Evolutionary conservation across 2,888 invertebrate species (phyloP), one percentile per base, ranked within the genome.

Genomic region (Galeruca laticollis): DNA sequence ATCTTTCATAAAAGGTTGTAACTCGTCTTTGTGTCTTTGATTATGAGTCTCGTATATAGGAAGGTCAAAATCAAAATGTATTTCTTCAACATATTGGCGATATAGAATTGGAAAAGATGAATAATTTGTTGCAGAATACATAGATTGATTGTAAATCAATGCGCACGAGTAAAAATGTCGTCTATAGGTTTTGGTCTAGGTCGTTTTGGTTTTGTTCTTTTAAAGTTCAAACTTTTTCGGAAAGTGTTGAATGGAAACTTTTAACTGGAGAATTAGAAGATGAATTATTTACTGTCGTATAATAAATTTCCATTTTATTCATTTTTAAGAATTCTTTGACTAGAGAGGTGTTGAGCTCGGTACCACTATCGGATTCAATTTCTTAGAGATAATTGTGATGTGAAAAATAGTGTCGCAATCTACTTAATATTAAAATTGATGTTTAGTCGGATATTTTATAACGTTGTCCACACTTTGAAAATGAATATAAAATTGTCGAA

Each of bases 401-500:
- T 6, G 51, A 15, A 51, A 51, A 51, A 20, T 35, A 51, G 4
- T 51, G 51, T 20, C 20, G 0, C 8, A 51, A 9, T 21, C 0
- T 21, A 2, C 2, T 9, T 2, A 21, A 13, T 8, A 4, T 52
- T 13, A 13, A 52, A 26, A 26, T 52, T 9, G 11, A 21, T 10
- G 10, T 21, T 9, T 21, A 21, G 1, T 52, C 26, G 9, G 26
- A 0, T 20, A 59, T 18, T 18, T 60, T 40, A 43, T 60, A 60
- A 8, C 59, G 37, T 37, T 60, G 20, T 20, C 20, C 33, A 9
- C 37, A 60, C 37, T 60, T 40, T 5, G 40, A 37, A 60, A 60
- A 37, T 2, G 11, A 60, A n/a, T 35, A 2, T 5, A 40, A 9
- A 15, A 60, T 33, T 40, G 37, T 60, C 2, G 18, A 40, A 20